Evolutionary conservation across 2,113 vertebrate genomes (phyloP), one percentile per base, ranked within the genome.

Genomic region (Aix galericulata): DNA sequence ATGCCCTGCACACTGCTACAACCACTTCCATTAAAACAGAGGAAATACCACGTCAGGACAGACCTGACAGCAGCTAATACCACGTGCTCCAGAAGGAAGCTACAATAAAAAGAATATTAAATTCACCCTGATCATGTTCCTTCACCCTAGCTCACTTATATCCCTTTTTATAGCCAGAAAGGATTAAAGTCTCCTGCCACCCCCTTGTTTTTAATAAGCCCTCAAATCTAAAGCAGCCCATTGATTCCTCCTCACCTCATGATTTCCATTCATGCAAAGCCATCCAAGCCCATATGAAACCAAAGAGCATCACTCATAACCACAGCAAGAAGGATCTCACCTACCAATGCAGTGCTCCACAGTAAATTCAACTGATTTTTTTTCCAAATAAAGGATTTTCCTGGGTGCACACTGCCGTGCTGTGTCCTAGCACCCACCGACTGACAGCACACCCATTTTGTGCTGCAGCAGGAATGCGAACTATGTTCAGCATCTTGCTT

Each of bases 401-500:
- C 55, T 86, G 56, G 42, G 69, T 46, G 20, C 1, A 6, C 11
- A 60, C 17, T 11, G 11, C 16, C 59, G 6, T 52, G n/a, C 73
- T 91, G 90, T 67, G 15, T 77, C 40, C 68, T 40, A 67, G 69
- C 11, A 16, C 50, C 38, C 83, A 84, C 2, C 1, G 82, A 91
- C 94, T 90, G 80, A 60, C 78, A 91, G 91, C 86, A 91, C 34
- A 13, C 88, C 84, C 86, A 91, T 64, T 58, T 58, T 26, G 3
- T 27, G 48, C 60, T 58, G 64, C 91, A 79, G 48, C 52, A 95
- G 92, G 95, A 97, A 98, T 97, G 93, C 74, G 66, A 98, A 93
- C 87, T 95, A 98, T 95, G 97, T 55, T 63, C 22, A 95, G 89
- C 44, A 97, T 97, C 97, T 96, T 89, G 91, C 88, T 86, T 96